Evolutionary conservation across 2,888 invertebrate species (phyloP), one percentile per base, ranked within the genome.

Genomic region (Eupithecia vulgata): DNA sequence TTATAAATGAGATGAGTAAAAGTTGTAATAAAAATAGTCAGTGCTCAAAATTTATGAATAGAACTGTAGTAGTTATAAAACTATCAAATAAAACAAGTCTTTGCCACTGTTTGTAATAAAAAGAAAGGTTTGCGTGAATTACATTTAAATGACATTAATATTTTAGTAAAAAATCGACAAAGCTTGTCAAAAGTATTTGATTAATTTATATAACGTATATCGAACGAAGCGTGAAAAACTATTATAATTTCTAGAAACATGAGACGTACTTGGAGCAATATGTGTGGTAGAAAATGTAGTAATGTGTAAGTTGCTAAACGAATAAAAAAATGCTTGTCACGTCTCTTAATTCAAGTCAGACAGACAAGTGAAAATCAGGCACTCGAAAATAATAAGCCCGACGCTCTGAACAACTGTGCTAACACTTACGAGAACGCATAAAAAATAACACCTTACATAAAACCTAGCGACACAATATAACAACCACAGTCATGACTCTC

Each of bases 361-460:
- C 10, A n/a, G 4, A 62, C 34, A 40, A 79, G 81, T 78, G 80
- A 84, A 84, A 85, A 81, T 78, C 67, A 73, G 73, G 74, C 76
- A 76, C 78, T 81, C 74, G 69, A 76, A 76, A 72, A 75, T 74
- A 73, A 79, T 67, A 78, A 76, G 76, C 75, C 68, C 80, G 78
- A 78, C 79, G 77, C 69, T 76, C 72, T 70, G 75, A 76, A 79
- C 74, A 76, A 80, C 74, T 75, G 59, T 65, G 71, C 71, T 73
- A 73, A 73, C 72, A 73, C 78, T 75, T 75, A 73, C 70, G 79
- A 82, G 80, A 76, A 73, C 66, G 81, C 78, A 84, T 83, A 80
- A 84, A 86, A 88, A 87, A 82, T 83, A 84, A 87, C 84, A 81
- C 78, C 83, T 91, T 90, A 90, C 84, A 85, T 88, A 90, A 91